These are phyloP conservation scores for Drosophila kurseongensis DNA, from an alignment of 1,140 invertebrate species.

Conservation along the genomic window DNA sequence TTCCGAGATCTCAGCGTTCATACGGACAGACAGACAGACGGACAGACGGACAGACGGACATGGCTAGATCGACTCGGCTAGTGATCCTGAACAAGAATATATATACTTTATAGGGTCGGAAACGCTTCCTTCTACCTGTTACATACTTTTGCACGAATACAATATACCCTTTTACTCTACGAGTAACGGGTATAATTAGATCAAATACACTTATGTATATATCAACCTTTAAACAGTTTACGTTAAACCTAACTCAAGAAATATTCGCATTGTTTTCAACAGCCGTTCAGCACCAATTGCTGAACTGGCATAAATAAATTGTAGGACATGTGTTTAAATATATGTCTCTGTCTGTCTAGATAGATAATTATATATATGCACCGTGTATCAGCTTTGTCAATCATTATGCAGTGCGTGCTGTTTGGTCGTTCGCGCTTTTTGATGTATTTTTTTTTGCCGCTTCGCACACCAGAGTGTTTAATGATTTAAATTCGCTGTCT, in stretches of 20 bases:
- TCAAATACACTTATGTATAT: background rate
- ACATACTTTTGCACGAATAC: too few species aligned
- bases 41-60: too few species aligned
- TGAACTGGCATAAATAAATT: constrained; percentile 29
- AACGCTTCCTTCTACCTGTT: too few species aligned
- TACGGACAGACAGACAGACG: too few species aligned
- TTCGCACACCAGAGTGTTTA: constrained; percentile 20
- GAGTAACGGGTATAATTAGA: too few species aligned
- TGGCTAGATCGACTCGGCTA: too few species aligned
- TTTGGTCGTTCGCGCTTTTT: constrained; percentile 37
- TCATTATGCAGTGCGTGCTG: constrained; percentile 60
- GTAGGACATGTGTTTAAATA: constrained; percentile 40
- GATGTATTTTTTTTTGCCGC: constrained; percentile 28
- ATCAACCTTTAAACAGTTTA: background rate
- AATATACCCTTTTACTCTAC: too few species aligned
- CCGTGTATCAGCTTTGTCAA: constrained; percentile 30
- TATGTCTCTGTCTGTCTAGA: constrained; percentile 14
- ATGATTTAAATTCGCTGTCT: constrained; percentile 35
- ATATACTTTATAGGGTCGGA: too few species aligned
- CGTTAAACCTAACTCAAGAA: background rate
- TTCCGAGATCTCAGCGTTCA: too few species aligned
- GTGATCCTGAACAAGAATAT: too few species aligned
- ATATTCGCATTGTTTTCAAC: background rate
- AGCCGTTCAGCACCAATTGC: constrained; percentile 1
- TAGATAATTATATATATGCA: constrained; percentile 28